Percentiles rank a stretch among this genome's conserved stretches.
These are phyloP conservation scores for Marmota flaviventris DNA, from an alignment of 2,113 vertebrate genomes.

Conservation along the genomic window DNA sequence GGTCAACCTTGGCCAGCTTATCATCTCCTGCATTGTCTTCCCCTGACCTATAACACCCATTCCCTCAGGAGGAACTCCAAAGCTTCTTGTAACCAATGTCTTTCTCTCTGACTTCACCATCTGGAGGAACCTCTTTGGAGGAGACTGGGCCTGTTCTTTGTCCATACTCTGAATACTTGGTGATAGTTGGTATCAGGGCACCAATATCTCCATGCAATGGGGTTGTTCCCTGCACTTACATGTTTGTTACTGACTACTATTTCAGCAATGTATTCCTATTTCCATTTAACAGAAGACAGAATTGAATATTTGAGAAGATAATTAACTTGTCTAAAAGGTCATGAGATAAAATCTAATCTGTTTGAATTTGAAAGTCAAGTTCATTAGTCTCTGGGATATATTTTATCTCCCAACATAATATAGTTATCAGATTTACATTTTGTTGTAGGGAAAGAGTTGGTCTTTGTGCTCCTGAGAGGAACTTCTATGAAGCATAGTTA, in stretches of 20 bases:
- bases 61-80: not conserved
- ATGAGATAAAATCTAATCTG: not conserved
- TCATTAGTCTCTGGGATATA: not conserved
- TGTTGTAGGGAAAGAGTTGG: not conserved
- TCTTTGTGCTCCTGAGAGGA: not conserved
- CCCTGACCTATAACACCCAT: not conserved
- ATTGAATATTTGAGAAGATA: not conserved
- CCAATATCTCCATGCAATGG: not conserved
- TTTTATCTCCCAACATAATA: not conserved
- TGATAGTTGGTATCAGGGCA: not conserved
- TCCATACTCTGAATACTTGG: not conserved
- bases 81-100: not conserved
- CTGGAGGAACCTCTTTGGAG: not conserved
- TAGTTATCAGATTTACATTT: not conserved
- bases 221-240: not conserved
- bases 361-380: not conserved
- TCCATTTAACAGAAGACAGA: not conserved
- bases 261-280: not conserved
- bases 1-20: fast-evolving
- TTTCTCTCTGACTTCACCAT: not conserved
- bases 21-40: not conserved
- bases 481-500: not conserved
- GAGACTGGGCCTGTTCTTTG: too few species aligned
- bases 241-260: not conserved
- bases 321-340: not conserved